Base-by-base conservation (phyloP, 2,888 invertebrate genomes). In the Ectemnius cavifrons region DNA sequence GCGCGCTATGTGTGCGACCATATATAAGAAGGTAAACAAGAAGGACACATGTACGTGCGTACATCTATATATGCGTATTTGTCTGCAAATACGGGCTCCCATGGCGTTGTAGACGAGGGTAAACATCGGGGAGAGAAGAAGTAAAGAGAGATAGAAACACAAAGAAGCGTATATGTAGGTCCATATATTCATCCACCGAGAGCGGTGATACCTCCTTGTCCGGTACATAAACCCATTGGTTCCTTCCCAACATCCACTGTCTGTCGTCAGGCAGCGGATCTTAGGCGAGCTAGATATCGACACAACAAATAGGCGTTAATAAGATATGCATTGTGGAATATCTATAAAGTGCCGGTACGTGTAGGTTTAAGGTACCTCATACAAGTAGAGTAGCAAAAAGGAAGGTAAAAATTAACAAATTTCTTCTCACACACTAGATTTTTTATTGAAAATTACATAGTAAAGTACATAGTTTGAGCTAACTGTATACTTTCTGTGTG, bases 21-120 rank as follows among this genome's bases (percentile, higher is more conserved):
- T 85, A 89, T 87, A 88, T 89, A 88, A 89, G 89, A 89, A 89
- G 85, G 87, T 85, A 89, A 89, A 90, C 87, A 90, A 74, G 77
- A 70, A 71, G 61, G 78, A 86, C 79, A 76, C 68, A 74, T 74
- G 80, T 84, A 84, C 77, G 78, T 70, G 63, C 67, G 74, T 78
- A 78, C 72, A 83, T 80, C 81, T 77, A 76, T 83, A 86, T 84
- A 81, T 83, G 84, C 81, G 81, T 89, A 88, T 89, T 87, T 89
- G 87, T 85, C 81, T 81, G 88, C 88, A 89, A 90, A 89, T 89
- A 90, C 85, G 80, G 84, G 85, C 87, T 77, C 76, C 78, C 77
- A 69, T 78, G 80, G 80, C 84, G 82, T 85, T 86, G 84, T 84
- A 85, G 85, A 78, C 79, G 76, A 80, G 83, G 72, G 84, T 83